These are phyloP conservation scores for Balaenoptera acutorostrata DNA, from an alignment of 2,113 vertebrate species.

Conservation along the genomic window DNA sequence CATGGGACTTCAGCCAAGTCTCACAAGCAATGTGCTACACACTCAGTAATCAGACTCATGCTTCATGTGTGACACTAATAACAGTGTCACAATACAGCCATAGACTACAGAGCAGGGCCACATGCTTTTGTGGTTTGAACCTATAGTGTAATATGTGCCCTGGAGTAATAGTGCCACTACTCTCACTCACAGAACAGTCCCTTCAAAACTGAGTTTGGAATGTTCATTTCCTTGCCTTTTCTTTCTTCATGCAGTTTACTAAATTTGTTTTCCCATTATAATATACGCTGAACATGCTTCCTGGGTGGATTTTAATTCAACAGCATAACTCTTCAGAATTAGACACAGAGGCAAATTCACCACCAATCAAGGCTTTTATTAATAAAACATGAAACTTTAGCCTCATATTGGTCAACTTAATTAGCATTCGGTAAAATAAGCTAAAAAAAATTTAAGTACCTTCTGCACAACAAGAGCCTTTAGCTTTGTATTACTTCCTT, in stretches of 20 bases:
- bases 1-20: background rate
- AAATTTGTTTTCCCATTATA: background rate
- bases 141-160: no score
- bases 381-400: background rate
- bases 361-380: background rate
- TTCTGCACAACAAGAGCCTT: background rate
- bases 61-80: background rate
- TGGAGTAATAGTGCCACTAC: background rate
- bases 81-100: background rate
- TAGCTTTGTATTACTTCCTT: background rate
- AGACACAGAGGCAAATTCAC: slow-evolving; percentile 5
- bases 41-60: background rate
- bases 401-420: background rate
- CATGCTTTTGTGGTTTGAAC: background rate
- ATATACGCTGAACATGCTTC: background rate
- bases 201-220: background rate
- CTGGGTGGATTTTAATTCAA: background rate
- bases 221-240: background rate
- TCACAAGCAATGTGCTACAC: background rate
- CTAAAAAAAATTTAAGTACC: background rate
- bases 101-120: accelerated
- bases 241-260: background rate
- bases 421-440: background rate
- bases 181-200: background rate
- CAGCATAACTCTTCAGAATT: background rate